A percentile compares a stretch with the other conserved stretches of the same genome.
Evolutionary conservation across 2,113 vertebrate genomes (phyloP).

Genomic region (Columba livia): DNA sequence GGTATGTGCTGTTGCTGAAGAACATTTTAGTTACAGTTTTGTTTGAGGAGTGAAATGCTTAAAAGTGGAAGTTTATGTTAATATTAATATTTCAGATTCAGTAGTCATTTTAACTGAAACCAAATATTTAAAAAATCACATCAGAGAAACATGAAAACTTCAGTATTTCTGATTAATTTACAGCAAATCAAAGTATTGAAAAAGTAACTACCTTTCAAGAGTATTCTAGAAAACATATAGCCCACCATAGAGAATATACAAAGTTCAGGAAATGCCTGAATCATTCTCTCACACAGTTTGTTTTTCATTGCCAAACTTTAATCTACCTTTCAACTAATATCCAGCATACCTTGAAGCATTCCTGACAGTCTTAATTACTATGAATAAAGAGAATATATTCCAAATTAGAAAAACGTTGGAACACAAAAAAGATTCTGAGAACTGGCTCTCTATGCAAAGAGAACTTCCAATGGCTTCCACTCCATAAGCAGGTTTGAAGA

Average conservation of each 20-base stretch:
- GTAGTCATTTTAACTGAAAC: neutral
- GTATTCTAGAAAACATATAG: neutral
- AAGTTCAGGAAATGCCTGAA: neutral
- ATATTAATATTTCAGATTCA: neutral
- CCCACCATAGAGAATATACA: neutral
- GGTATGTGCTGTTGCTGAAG: neutral
- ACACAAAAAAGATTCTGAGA: neutral
- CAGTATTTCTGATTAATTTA: neutral
- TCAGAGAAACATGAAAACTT: neutral
- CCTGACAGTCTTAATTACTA: neutral
- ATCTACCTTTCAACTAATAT: neutral
- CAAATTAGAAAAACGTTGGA: neutral
- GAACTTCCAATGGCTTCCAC: neutral
- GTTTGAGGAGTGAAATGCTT: neutral
- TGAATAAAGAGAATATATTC: neutral
- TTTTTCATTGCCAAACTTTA: neutral
- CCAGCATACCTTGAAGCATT: neutral
- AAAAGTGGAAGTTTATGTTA: neutral
- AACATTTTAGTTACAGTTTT: neutral
- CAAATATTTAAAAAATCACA: neutral
- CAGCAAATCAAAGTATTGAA: neutral
- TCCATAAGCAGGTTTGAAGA: neutral
- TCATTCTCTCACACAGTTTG: neutral
- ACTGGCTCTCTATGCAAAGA: neutral
- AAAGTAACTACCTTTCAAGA: neutral